phyloP scores from a whole-genome alignment of 37 sponge, comb jelly and placozoan species.

The Hexactinellida sp. region DNA sequence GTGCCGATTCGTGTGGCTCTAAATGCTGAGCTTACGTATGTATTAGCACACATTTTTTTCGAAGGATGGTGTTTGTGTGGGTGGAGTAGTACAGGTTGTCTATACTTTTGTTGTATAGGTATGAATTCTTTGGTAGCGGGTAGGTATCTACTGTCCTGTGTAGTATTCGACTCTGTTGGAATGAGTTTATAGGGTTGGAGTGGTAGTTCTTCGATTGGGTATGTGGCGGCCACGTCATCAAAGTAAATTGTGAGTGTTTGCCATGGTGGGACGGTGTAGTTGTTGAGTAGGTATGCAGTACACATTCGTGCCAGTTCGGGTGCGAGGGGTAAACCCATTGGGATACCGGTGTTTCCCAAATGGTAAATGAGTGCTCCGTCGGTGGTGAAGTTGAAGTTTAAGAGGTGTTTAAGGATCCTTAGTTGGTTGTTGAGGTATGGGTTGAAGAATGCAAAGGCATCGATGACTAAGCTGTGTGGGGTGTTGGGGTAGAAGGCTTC shows the following conservation, averaged over 20 bases:
- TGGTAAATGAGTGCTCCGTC: background rate
- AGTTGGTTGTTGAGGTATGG: background rate
- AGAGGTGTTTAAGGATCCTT: too few species aligned
- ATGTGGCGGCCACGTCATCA: background rate
- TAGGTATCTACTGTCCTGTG: background rate
- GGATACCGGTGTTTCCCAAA: background rate
- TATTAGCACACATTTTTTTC: background rate
- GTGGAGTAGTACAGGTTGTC: background rate
- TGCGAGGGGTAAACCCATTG: background rate
- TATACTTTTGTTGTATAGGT: background rate
- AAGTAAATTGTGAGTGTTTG: background rate
- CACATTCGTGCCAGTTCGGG: background rate
- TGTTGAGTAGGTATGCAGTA: background rate
- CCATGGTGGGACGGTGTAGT: background rate
- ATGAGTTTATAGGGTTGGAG: background rate
- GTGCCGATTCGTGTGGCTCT: background rate
- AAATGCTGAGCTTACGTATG: background rate
- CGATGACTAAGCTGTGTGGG: background rate
- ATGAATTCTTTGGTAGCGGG: background rate
- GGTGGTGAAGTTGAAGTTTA: too few species aligned
- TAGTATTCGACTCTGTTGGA: background rate
- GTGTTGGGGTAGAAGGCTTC: background rate
- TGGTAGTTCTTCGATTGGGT: background rate
- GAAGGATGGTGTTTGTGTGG: background rate
- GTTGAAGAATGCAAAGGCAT: background rate